A percentile compares a stretch with the other conserved stretches of the same genome.
These are phyloP conservation scores for Pangasius larnaudii DNA, from an alignment of 2,797 vertebrate species.

Conservation along the genomic window DNA sequence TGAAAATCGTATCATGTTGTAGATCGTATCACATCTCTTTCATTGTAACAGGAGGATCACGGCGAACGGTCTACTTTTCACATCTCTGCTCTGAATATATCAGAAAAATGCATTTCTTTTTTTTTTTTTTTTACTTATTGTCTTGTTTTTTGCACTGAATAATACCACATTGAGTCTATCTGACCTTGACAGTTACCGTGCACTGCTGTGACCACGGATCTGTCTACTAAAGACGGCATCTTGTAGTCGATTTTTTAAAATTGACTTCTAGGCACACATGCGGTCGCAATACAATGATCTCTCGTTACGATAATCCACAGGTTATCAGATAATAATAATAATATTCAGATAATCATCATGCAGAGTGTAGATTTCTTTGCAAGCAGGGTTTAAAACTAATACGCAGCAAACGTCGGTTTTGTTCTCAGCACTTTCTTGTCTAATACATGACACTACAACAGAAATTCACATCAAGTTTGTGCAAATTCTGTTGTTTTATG, in stretches of 20 bases:
- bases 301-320: background rate
- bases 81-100: background rate
- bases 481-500: constrained; percentile 81
- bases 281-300: background rate
- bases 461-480: constrained; percentile 81
- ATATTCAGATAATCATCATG: background rate
- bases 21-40: background rate
- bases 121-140: too few relatives aligned
- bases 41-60: background rate
- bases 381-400: background rate
- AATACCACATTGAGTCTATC: background rate
- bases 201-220: background rate
- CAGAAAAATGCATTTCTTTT: background rate
- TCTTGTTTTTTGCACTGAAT: background rate
- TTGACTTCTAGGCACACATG: background rate
- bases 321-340: background rate
- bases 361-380: too few relatives aligned
- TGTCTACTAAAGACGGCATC: background rate
- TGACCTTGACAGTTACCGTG: background rate
- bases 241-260: background rate
- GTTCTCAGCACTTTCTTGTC: background rate
- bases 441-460: background rate
- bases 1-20: background rate
- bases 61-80: background rate
- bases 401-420: background rate